Conservation (phyloP, 2,888 invertebrate species). For the Apeira syringaria region DNA sequence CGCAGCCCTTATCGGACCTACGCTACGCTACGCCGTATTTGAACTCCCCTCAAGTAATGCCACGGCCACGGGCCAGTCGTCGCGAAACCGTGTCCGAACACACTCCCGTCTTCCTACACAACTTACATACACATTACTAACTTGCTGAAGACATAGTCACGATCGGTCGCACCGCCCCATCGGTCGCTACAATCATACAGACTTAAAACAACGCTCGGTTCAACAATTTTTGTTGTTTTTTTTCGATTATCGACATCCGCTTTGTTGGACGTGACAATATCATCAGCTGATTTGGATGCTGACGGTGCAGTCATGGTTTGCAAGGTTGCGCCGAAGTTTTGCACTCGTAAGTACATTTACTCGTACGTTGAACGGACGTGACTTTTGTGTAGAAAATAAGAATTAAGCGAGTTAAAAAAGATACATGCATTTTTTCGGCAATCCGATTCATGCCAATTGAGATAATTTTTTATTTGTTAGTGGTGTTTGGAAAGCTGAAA, state of each 20-base stretch:
- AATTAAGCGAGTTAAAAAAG: too few species aligned
- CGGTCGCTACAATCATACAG: background rate
- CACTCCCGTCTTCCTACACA: constrained; percentile 2
- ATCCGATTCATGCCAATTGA: too few species aligned
- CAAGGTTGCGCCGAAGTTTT: constrained; percentile 59
- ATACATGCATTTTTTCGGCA: too few species aligned
- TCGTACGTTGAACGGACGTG: too few species aligned
- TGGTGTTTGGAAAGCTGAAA: too few species aligned
- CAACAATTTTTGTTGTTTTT: background rate
- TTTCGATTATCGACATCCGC: background rate
- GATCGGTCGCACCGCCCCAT: background rate
- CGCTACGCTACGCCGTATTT: too few species aligned
- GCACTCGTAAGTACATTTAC: constrained; percentile 51
- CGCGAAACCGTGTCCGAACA: constrained; percentile 1
- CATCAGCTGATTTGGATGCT: constrained; percentile 1
- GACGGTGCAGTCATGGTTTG: constrained; percentile 52
- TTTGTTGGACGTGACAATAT: background rate
- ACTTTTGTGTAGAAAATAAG: too few species aligned
- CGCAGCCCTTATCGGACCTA: background rate
- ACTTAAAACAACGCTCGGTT: background rate
- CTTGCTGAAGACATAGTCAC: background rate
- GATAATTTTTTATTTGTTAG: too few species aligned
- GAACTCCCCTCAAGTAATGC: background rate
- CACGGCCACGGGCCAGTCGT: constrained; percentile 9
- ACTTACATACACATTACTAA: background rate